These are phyloP conservation scores for Petaurus breviceps DNA, from an alignment of 2,113 vertebrate species.

Conservation along the genomic window DNA sequence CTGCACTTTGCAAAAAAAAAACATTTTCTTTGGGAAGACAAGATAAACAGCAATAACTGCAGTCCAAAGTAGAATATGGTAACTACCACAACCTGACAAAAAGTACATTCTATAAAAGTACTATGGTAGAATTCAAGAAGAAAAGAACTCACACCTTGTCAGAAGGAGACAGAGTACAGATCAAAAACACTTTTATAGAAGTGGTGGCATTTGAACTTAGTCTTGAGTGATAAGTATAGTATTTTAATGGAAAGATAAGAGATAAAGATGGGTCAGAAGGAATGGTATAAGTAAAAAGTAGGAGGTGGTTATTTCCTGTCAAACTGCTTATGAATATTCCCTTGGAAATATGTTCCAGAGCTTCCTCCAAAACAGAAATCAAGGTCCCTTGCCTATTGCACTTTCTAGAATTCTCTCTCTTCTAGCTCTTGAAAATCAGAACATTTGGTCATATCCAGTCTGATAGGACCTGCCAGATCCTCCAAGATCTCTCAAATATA, in stretches of 20 bases:
- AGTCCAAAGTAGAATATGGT: neutral
- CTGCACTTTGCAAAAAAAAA: neutral
- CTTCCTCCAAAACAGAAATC: neutral
- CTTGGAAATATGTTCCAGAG: neutral
- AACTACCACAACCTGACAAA: neutral
- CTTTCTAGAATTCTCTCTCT: neutral
- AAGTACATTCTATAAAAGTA: neutral
- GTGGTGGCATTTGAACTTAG: neutral
- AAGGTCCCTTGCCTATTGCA: neutral
- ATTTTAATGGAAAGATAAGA: neutral
- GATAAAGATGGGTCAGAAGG: neutral
- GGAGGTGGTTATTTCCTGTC: neutral
- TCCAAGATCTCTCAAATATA: neutral
- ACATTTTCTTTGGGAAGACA: neutral
- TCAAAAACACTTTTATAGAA: neutral
- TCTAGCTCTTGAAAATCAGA: neutral
- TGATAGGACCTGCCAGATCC: neutral
- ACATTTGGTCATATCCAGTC: neutral
- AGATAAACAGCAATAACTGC: neutral
- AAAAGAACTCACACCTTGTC: neutral
- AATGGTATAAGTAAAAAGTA: neutral
- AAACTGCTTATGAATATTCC: neutral
- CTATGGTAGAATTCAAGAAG: neutral
- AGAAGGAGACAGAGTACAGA: neutral
- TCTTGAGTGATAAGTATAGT: neutral